Evolutionary conservation across 2,888 invertebrate species (phyloP), one percentile per base, ranked within the genome.

Genomic region (Troglohyphantes excavatus): DNA sequence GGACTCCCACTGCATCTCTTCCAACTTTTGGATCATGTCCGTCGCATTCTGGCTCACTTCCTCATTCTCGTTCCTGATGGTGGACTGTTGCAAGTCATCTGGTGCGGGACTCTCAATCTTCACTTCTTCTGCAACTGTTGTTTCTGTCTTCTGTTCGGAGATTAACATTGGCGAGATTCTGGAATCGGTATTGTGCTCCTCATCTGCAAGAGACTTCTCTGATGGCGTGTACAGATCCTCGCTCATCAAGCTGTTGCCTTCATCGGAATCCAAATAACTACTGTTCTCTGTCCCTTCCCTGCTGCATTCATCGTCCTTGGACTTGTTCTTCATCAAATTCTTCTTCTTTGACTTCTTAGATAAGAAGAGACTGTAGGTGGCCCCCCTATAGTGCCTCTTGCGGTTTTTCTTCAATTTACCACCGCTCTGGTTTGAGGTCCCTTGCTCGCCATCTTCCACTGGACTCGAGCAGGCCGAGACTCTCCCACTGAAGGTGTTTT

Each of bases 191-290:
- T 63, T 59, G 0, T 39, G 65, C 53, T 91, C 91, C 29, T 91
- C 91, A 67, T 90, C 91, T 3, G 78, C 73, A 23, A 91, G 79
- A n/a, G 91, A 91, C 78, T 82, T 86, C 67, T 91, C 91, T 7
- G 91, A 91, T 2, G 91, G 75, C 17, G 90, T 90, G 27, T 81
- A 81, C 43, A 73, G 73, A 33, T 81, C 87, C 27, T 91, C 91
- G 78, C 91, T 91, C 61, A 81, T 76, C 21, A 83, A 23, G 63
- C 91, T 91, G 19, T 83, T 87, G 2, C 65, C 90, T 0, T 63
- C 90, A 53, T 90, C 91, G 33, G 91, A 91, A 83, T 91, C 91
- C 19, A 88, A 39, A 63, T 59, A 79, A n/a, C 91, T 91, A 19
- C 86, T 84, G n/a, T 84, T 91, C 43, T 91, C 91, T 61, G 90